Conservation (phyloP, 92 coral and sea anemone species). For the Siderastrea radians region DNA sequence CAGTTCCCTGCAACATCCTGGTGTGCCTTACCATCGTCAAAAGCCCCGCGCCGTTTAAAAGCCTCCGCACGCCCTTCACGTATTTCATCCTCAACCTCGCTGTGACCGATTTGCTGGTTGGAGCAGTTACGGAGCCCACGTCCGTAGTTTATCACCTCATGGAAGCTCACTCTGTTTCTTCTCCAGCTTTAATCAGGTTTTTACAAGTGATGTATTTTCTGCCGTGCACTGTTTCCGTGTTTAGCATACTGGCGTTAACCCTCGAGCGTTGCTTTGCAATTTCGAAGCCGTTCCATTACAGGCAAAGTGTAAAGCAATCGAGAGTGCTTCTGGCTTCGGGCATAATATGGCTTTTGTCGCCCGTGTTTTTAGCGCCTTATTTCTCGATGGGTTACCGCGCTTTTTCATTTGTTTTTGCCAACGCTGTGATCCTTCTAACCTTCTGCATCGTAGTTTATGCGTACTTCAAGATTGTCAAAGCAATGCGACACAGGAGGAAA, state of each 20-base stretch:
- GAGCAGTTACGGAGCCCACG: constrained; percentile 25
- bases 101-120: constrained; percentile 32
- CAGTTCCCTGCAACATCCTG: constrained; percentile 38
- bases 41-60: constrained; percentile 32
- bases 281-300: constrained; percentile 39
- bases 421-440: constrained; percentile 17
- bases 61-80: constrained; percentile 42
- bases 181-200: constrained; percentile 11
- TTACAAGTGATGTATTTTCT: constrained; percentile 38
- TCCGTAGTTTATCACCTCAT: constrained; percentile 39
- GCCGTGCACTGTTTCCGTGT: constrained; percentile 34
- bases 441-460: background rate
- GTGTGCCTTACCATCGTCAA: constrained; percentile 21
- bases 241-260: constrained; percentile 46
- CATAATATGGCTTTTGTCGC: constrained; percentile 37
- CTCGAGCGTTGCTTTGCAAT: constrained; percentile 45
- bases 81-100: constrained; percentile 41
- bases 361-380: constrained; percentile 28
- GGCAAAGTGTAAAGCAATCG: background rate
- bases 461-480: constrained; percentile 32
- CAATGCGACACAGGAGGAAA: constrained; percentile 8
- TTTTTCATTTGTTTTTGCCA: constrained; percentile 32
- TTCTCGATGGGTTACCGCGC: constrained; percentile 28
- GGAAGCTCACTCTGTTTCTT: constrained; percentile 27
- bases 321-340: constrained; percentile 40